Evolutionary conservation across 2,888 invertebrate species (phyloP), one percentile per base, ranked within the genome.

Genomic region (Yponomeuta plumbellus): DNA sequence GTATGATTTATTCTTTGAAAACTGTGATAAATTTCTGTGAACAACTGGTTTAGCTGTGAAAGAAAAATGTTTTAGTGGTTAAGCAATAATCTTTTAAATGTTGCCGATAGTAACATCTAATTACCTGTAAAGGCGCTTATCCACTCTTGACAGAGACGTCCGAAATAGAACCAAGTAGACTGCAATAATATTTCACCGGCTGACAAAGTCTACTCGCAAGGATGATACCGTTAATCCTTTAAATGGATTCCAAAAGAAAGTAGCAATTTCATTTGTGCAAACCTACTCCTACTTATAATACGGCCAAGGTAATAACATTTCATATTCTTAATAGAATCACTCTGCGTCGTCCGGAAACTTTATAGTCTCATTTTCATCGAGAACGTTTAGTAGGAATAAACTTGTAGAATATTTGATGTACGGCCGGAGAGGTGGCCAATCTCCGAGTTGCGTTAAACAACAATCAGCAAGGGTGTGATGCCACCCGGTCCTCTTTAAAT

Each of bases 311-410:
- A 91, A 90, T 91, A 91, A 86, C 89, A 88, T 91, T 91, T 90
- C 91, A 91, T 89, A 90, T 90, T 91, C 90, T 86, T 90, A 91
- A 91, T 90, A 88, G 88, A 90, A 90, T 90, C 89, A 89, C 86
- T 90, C 83, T 83, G 84, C 86, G 88, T 88, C 89, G 86, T 85
- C 79, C 81, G 83, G 87, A 86, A 88, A 90, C 84, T 90, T 91
- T 90, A 91, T 89, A 88, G 88, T 89, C 89, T 88, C 88, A 87
- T 90, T 90, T 89, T 90, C 89, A 90, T 89, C 86, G 88, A 81
- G 85, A 89, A 84, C 88, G 88, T 88, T 90, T 89, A 89, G 88
- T 86, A 86, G 80, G 81, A 84, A 86, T 88, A 86, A 88, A 88
- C 86, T 89, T 87, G 85, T 85, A 86, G 86, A 85, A 85, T 87